Percentiles rank a stretch among this genome's conserved stretches.
Conservation (phyloP, 53 echinoderm and acorn worm species). For the Paelopatides confundens region DNA sequence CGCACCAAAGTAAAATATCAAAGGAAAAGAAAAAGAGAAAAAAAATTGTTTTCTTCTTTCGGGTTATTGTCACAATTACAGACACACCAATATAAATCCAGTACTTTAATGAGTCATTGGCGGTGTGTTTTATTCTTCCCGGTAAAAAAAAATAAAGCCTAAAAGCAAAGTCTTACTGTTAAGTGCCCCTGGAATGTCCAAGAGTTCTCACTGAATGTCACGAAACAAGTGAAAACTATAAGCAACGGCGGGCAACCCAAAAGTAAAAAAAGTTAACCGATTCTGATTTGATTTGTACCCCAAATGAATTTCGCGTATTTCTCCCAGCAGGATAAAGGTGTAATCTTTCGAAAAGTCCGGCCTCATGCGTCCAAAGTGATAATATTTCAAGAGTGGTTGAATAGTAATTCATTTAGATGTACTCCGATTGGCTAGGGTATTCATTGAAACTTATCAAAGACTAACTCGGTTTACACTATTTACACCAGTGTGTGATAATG, state of each 20-base stretch:
- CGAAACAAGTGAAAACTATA: background rate
- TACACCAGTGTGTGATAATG: too few relatives aligned
- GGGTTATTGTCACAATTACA: too few relatives aligned
- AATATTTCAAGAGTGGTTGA: constrained; percentile 7
- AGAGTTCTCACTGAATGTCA: background rate
- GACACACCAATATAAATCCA: too few relatives aligned
- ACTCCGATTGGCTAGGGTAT: background rate
- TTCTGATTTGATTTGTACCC: constrained; percentile 3
- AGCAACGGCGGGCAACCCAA: too few relatives aligned
- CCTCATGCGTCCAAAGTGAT: constrained; percentile 28
- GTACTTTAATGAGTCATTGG: too few relatives aligned
- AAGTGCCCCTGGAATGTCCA: background rate
- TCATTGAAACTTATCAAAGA: too few relatives aligned
- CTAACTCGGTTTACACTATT: too few relatives aligned
- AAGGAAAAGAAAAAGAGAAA: background rate
- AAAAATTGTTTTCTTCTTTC: background rate
- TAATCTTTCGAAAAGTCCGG: constrained; percentile 32
- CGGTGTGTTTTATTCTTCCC: too few relatives aligned
- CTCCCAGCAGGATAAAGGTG: constrained; percentile 12
- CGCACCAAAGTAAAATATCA: background rate
- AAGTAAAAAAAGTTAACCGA: background rate
- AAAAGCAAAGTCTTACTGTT: too few relatives aligned
- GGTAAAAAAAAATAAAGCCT: too few relatives aligned
- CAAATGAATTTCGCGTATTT: background rate
- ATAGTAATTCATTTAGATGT: background rate